phyloP scores from a whole-genome alignment of 2,113 vertebrate genomes.

The Raja brachyura region DNA sequence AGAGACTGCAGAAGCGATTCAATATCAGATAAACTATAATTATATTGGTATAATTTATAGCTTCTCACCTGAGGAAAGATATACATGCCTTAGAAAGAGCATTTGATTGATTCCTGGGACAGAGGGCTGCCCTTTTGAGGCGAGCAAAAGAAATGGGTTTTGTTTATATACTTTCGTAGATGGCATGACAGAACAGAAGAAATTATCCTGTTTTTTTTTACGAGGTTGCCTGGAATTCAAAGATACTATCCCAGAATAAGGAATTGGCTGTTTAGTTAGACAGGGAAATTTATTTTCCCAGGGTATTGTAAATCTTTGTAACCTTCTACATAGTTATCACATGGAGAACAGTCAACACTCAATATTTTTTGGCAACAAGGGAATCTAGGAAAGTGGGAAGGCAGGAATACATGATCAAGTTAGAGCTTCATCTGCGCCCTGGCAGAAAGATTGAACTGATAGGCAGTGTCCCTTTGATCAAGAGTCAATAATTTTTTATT shows the following conservation, averaged over 20 bases:
- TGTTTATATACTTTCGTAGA: neutral
- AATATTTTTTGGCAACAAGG: neutral
- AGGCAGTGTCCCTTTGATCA: neutral
- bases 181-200: neutral
- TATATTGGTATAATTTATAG: neutral
- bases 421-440: no score
- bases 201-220: neutral
- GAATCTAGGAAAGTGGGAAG: neutral
- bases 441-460: neutral
- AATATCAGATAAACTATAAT: no score
- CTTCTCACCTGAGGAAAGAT: neutral
- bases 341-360: neutral
- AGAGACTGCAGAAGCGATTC: no score
- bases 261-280: neutral
- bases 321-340: no score
- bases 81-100: neutral
- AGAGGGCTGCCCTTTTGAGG: neutral
- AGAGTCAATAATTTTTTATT: neutral
- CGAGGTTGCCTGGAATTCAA: neutral
- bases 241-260: neutral
- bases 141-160: neutral
- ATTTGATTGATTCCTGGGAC: neutral
- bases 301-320: no score
- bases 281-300: neutral
- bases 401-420: no score